Conservation (phyloP, 2,113 vertebrate species). For the Atractosteus spatula region DNA sequence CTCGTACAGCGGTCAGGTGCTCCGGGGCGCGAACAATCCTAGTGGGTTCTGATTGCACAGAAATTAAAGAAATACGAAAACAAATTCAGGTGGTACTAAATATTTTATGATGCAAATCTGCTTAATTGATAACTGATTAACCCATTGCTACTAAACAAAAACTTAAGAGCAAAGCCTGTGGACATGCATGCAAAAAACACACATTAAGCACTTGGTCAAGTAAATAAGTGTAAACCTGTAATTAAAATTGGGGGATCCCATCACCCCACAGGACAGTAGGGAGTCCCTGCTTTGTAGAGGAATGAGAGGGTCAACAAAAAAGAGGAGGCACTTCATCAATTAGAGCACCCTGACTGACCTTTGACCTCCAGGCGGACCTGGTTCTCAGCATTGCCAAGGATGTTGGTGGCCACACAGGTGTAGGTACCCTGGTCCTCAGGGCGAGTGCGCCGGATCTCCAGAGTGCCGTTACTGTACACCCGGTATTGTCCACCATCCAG, state of each 20-base stretch:
- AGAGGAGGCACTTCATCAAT: neutral
- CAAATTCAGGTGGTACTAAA: no score
- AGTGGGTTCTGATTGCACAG: constrained; percentile 75
- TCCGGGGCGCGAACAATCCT: constrained; percentile 80
- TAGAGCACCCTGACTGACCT: constrained; percentile 65
- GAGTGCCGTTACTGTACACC: constrained; percentile 81
- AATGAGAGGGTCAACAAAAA: no score
- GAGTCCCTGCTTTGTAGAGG: no score
- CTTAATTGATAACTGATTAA: no score
- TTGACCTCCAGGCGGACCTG: constrained; percentile 93
- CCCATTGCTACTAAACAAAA: no score
- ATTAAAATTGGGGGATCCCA: no score
- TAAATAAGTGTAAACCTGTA: no score
- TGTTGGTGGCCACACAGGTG: constrained; percentile 90
- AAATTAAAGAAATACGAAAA: constrained; percentile 2
- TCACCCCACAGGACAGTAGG: no score
- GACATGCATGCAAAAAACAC: no score
- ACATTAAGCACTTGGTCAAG: no score
- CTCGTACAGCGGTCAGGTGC: constrained; percentile 68
- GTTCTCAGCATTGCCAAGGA: constrained; percentile 83
- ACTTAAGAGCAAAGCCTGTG: no score
- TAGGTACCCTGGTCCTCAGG: constrained; percentile 92
- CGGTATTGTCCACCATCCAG: constrained; percentile 90
- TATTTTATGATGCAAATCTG: no score
- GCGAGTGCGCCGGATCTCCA: constrained; percentile 81